Conservation (phyloP, 92 coral and sea anemone genomes). For the Ricordea florida region DNA sequence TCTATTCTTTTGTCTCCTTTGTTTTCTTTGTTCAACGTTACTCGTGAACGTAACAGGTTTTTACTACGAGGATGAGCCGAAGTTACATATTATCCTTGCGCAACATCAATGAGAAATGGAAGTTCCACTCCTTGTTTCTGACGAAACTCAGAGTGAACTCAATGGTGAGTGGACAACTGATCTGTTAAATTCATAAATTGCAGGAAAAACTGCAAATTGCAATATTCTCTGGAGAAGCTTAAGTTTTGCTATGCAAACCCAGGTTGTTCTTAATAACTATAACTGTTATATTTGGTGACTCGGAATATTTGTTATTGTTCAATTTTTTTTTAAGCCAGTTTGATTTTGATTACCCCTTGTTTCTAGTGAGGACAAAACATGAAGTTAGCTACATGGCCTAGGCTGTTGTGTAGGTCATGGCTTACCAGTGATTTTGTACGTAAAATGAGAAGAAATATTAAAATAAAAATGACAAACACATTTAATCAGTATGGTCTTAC, state of each 20-base stretch:
- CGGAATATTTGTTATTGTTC: neutral
- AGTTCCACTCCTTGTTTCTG: slow-evolving; percentile 20
- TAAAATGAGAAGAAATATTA: neutral
- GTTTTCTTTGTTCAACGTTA: no score
- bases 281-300: neutral
- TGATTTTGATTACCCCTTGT: neutral
- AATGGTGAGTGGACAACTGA: slow-evolving; percentile 34
- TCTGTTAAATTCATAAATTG: neutral
- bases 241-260: slow-evolving; percentile 1
- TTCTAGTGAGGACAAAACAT: slow-evolving; percentile 1
- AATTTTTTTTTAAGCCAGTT: neutral
- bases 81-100: slow-evolving; percentile 29
- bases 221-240: neutral
- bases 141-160: slow-evolving; percentile 20
- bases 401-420: slow-evolving; percentile 4
- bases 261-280: neutral
- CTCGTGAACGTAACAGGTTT: no score
- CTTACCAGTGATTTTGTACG: neutral
- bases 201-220: neutral
- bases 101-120: slow-evolving; percentile 43
- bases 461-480: neutral
- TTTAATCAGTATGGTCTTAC: neutral
- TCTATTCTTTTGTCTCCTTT: no score
- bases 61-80: no score
- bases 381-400: slow-evolving; percentile 5